phyloP scores from a whole-genome alignment of 2,113 vertebrate genomes.

The Syrrhaptes paradoxus region DNA sequence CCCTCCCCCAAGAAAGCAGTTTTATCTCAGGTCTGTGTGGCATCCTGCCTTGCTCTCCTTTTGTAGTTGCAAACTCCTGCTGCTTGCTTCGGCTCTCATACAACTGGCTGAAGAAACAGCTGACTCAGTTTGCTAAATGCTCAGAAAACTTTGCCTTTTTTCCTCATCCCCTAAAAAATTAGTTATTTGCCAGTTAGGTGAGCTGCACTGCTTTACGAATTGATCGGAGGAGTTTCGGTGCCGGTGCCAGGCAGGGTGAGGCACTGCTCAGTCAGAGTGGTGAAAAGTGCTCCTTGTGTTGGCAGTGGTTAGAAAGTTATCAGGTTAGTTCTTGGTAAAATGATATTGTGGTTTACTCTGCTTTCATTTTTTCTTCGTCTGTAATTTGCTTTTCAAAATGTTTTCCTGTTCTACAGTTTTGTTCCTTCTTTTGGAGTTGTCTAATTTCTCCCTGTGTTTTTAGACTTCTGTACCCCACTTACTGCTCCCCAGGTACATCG shows the following conservation, averaged over 20 bases:
- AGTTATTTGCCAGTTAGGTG: neutral
- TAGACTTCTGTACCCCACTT: neutral
- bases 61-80: neutral
- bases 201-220: neutral
- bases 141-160: neutral
- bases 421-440: neutral
- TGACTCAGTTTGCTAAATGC: neutral
- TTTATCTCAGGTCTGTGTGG: neutral
- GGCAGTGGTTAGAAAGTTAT: neutral
- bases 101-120: neutral
- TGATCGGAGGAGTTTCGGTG: neutral
- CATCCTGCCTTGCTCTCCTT: neutral
- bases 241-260: neutral
- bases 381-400: neutral
- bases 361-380: neutral
- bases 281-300: neutral
- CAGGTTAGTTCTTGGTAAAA: neutral
- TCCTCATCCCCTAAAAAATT: neutral
- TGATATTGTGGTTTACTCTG: neutral
- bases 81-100: neutral
- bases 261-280: neutral
- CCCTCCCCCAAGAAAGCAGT: rapidly evolving
- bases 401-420: neutral
- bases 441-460: neutral
- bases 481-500: neutral